Evolutionary conservation across 2,888 invertebrate genomes (phyloP).

Genomic region (Diaperis boleti): DNA sequence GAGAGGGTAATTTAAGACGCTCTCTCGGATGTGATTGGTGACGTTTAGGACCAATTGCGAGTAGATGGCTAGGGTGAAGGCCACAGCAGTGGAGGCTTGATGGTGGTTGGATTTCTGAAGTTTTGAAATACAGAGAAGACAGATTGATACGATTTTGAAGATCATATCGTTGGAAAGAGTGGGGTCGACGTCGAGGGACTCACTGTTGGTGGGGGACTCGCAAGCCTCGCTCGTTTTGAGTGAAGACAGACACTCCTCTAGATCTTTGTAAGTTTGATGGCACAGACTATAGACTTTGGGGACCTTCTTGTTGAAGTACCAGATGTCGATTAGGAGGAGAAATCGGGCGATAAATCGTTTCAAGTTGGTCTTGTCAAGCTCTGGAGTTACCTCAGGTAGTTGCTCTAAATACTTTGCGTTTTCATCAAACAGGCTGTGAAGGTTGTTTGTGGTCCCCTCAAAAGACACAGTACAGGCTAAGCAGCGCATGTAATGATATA

Average conservation of each 20-base stretch:
- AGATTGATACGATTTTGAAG: slow-evolving; percentile 86
- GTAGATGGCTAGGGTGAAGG: slow-evolving; percentile 86
- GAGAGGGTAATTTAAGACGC: slow-evolving; percentile 64
- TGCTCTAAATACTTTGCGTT: slow-evolving; percentile 74
- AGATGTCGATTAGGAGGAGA: slow-evolving; percentile 72
- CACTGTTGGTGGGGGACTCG: slow-evolving; percentile 69
- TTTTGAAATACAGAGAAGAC: slow-evolving; percentile 84
- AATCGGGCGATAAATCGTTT: slow-evolving; percentile 69
- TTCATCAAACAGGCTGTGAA: slow-evolving; percentile 79
- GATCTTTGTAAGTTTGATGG: slow-evolving; percentile 77
- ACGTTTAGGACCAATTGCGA: slow-evolving; percentile 75
- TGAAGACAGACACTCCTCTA: slow-evolving; percentile 79
- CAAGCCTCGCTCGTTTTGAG: slow-evolving; percentile 66
- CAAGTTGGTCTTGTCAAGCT: slow-evolving; percentile 62
- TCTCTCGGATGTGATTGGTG: slow-evolving; percentile 63
- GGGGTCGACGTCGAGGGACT: slow-evolving; percentile 68
- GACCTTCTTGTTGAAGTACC: slow-evolving; percentile 75
- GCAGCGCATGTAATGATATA: slow-evolving; percentile 91
- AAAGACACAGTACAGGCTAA: slow-evolving; percentile 82
- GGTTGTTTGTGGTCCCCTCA: slow-evolving; percentile 90
- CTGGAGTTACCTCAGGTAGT: slow-evolving; percentile 60
- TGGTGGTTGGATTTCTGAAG: slow-evolving; percentile 79
- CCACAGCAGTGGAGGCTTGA: slow-evolving; percentile 85
- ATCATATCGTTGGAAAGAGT: slow-evolving; percentile 76
- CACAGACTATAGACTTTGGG: slow-evolving; percentile 76